Evolutionary conservation across 2,113 vertebrate species (phyloP), one percentile per base, ranked within the genome.

Genomic region (Craseonycteris thonglongyai): DNA sequence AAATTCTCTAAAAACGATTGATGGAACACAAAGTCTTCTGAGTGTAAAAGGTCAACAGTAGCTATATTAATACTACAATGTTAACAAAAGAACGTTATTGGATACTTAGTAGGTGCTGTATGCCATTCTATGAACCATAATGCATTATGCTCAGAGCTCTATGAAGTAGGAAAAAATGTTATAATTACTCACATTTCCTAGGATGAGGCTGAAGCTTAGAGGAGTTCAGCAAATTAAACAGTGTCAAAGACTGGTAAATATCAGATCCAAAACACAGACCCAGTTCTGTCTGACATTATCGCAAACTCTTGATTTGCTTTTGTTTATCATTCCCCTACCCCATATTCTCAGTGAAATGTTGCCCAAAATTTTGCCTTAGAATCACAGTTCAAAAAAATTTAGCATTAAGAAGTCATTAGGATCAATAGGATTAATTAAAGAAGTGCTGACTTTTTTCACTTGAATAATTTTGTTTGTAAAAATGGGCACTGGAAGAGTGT

Each of bases 1-100:
- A 87, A 49, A 59, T 47, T 92, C 30, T 84, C 58, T 49, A 81
- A 75, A 88, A 74, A 45, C 69, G 59, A 80, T 51, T 12, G 47
- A 24, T 16, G n/a, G 42, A 59, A 78, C 56, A 75, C 38, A 19
- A 40, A 74, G 47, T 42, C 45, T 74, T 69, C 66, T 47, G 58
- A 28, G 49, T 7, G 76, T 61, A 13, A 24, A 7, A 33, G 51
- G 45, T 75, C 75, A 5, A 3, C 1, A 19, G 69, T 5, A 66
- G 16, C 14, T 2, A 7, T 12, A 9, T 56, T 35, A 63, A 61
- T 6, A 54, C 13, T 11, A 30, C 1, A 0, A 6, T 10, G 18
- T 35, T 35, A 21, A 74, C 40, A 66, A 49, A 87, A 80, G 85
- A 28, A 45, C 3, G 7, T 1, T 6, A 14, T 0, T 1, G 5